Conservation (phyloP, 2,888 invertebrate species). For the Leucania comma region DNA sequence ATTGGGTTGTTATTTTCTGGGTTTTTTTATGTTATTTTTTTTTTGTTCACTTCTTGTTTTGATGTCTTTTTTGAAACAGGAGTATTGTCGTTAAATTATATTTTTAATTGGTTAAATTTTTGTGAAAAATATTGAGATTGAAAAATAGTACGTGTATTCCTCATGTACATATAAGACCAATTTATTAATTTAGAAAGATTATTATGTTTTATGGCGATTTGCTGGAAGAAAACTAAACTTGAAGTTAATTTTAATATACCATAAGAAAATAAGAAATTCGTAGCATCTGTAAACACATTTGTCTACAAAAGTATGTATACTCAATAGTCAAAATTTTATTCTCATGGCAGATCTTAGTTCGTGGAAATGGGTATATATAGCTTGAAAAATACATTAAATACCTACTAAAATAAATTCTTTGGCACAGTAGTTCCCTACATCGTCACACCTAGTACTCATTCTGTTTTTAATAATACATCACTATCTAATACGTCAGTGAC, state of each 20-base stretch:
- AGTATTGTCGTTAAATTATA: neutral
- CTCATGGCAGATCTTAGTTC: neutral
- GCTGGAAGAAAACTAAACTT: no score
- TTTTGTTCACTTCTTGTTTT: neutral
- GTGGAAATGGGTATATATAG: neutral
- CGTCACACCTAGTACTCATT: neutral
- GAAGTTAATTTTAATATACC: no score
- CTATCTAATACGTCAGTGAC: neutral
- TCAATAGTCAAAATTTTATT: neutral
- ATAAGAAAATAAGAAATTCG: no score
- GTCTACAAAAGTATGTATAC: neutral
- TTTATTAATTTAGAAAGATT: no score
- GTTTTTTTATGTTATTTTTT: neutral
- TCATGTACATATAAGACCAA: no score
- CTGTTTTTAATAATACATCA: neutral
- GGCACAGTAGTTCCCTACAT: conserved; percentile 17
- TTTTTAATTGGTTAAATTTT: neutral
- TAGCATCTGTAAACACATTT: neutral
- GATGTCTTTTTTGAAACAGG: neutral
- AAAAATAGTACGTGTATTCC: neutral
- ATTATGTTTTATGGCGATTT: no score
- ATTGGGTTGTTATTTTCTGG: neutral
- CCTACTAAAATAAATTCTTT: conserved; percentile 31
- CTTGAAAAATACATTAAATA: conserved; percentile 23
- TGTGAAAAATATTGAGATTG: neutral